Conservation (phyloP, 2,797 vertebrate genomes). For the Emys orbicularis region DNA sequence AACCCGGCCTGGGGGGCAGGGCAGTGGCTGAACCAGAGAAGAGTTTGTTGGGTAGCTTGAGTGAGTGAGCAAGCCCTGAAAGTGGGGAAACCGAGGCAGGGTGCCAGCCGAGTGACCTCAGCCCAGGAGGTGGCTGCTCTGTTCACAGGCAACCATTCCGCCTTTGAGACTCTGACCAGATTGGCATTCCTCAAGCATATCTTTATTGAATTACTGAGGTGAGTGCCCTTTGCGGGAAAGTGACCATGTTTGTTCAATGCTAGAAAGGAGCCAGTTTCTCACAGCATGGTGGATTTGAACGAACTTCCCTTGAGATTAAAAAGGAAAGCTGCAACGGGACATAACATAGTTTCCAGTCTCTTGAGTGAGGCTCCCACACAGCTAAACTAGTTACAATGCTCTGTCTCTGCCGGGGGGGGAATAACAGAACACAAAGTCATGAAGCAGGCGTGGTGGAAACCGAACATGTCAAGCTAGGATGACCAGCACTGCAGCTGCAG, state of each 20-base stretch:
- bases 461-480: no score
- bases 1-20: background rate
- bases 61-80: background rate
- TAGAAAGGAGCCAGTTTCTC: background rate
- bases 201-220: background rate
- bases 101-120: no score
- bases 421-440: background rate
- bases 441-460: no score
- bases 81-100: background rate
- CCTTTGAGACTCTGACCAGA: background rate
- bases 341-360: background rate
- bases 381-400: background rate
- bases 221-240: background rate
- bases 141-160: background rate
- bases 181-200: accelerated
- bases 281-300: background rate
- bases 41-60: background rate
- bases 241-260: background rate
- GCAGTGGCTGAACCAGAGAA: background rate
- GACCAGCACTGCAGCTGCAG: no score
- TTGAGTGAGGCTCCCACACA: background rate
- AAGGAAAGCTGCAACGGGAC: background rate
- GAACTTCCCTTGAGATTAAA: background rate
- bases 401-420: background rate
- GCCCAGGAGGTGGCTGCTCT: background rate